phyloP scores from a whole-genome alignment of 2,888 invertebrate genomes.

The Drosophila acutilabella region DNA sequence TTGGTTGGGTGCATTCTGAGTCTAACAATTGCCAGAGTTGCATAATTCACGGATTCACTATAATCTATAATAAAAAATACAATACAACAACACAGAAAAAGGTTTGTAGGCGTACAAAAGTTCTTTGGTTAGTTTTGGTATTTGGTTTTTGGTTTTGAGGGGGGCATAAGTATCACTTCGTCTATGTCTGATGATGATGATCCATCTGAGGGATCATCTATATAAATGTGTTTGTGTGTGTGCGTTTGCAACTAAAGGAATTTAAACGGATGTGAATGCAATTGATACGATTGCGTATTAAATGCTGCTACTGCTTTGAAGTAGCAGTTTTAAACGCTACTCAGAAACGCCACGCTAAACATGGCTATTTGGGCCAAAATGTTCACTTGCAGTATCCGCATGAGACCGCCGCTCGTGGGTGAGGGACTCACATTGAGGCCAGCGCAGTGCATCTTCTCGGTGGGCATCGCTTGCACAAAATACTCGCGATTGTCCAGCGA shows the following conservation, averaged over 20 bases:
- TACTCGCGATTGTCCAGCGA: constrained; percentile 92
- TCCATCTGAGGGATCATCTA: constrained; percentile 38
- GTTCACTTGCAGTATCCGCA: constrained; percentile 82
- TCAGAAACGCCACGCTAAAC: constrained; percentile 75
- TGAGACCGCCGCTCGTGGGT: constrained; percentile 80
- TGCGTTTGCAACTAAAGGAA: constrained; percentile 34
- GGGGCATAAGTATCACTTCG: constrained; percentile 53
- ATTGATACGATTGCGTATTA: constrained; percentile 50
- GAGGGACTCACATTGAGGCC: constrained; percentile 86
- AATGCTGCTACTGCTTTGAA: constrained; percentile 10
- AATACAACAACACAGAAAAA: constrained; percentile 71
- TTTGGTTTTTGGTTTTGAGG: constrained; percentile 16
- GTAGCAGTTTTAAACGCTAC: constrained; percentile 64
- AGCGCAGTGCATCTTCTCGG: constrained; percentile 93
- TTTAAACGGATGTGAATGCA: constrained; percentile 52
- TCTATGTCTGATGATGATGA: constrained; percentile 50
- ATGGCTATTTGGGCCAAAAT: constrained; percentile 77
- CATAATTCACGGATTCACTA: constrained; percentile 80
- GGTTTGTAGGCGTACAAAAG: constrained; percentile 67
- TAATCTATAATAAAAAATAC: constrained; percentile 77
- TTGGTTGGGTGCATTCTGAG: constrained; percentile 73
- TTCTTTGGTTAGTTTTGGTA: constrained; percentile 28
- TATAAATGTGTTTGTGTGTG: constrained; percentile 17
- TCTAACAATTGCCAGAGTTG: constrained; percentile 78
- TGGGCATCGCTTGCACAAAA: constrained; percentile 92